phyloP scores from a whole-genome alignment of 2,888 invertebrate genomes.

The Leptopterna dolabrata region DNA sequence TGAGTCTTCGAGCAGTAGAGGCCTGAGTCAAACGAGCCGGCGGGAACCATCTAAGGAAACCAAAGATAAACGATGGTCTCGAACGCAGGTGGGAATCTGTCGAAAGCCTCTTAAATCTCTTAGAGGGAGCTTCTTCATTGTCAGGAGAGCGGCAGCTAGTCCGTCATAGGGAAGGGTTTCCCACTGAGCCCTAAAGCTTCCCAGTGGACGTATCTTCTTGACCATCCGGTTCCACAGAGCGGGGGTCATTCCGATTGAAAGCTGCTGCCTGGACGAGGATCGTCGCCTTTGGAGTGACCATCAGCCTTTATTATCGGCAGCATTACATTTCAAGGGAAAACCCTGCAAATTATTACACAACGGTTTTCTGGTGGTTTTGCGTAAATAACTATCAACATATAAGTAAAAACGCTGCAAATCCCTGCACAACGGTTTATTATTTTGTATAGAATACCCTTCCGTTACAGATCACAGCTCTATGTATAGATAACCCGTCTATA shows the following conservation, averaged over 20 bases:
- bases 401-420: too few relatives aligned
- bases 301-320: too few relatives aligned
- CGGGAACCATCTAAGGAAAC: conserved; percentile 15
- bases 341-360: too few relatives aligned
- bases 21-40: conserved; percentile 14
- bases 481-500: too few relatives aligned
- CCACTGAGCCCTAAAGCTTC: conserved; percentile 14
- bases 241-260: background rate
- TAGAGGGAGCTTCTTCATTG: background rate
- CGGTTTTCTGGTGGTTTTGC: too few relatives aligned
- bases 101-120: conserved; percentile 18
- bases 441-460: too few relatives aligned
- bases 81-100: background rate
- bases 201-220: background rate
- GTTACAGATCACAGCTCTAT: too few relatives aligned
- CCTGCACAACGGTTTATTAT: too few relatives aligned
- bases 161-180: conserved; percentile 15
- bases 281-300: too few relatives aligned
- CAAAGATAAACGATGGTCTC: conserved; percentile 10
- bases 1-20: background rate
- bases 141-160: conserved; percentile 1
- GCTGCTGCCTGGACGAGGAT: background rate
- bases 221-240: background rate
- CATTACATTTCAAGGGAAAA: too few relatives aligned
- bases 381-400: too few relatives aligned